phyloP scores from a whole-genome alignment of 2,888 invertebrate genomes.

The Camponotus fellah region DNA sequence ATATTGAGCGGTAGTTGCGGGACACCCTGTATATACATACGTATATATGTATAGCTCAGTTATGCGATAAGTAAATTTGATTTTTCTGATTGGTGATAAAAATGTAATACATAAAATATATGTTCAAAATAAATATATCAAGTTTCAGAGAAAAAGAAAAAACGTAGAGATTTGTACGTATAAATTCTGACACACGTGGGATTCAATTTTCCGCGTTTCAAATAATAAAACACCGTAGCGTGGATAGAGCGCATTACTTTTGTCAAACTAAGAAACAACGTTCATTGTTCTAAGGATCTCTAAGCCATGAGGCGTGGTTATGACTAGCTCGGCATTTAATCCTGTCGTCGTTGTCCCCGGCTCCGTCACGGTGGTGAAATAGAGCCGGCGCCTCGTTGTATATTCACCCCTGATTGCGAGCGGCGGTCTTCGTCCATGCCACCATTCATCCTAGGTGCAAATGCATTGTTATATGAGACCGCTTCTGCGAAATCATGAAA shows the following conservation, averaged over 20 bases:
- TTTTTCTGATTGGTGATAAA: neutral
- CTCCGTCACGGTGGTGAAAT: conserved; percentile 62
- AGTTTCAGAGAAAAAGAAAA: neutral
- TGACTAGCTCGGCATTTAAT: conserved; percentile 67
- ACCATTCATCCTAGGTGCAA: conserved; percentile 46
- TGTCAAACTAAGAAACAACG: conserved; percentile 48
- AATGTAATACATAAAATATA: neutral
- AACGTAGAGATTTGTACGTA: neutral
- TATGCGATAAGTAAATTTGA: neutral
- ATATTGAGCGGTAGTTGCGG: too few relatives aligned
- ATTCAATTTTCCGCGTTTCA: conserved; percentile 26
- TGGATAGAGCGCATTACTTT: conserved; percentile 30
- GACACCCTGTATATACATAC: too few relatives aligned
- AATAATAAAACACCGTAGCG: conserved; percentile 19
- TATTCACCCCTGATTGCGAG: conserved; percentile 69
- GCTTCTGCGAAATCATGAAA: conserved; percentile 69
- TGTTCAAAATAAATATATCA: neutral
- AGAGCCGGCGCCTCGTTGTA: conserved; percentile 61
- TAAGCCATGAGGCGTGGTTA: conserved; percentile 63
- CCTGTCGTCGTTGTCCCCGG: conserved; percentile 58
- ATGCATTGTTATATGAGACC: conserved; percentile 74
- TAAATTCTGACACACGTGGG: conserved; percentile 2
- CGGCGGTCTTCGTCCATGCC: conserved; percentile 65
- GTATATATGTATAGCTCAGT: neutral
- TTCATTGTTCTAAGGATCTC: conserved; percentile 57